Evolutionary conservation across 2,888 invertebrate genomes (phyloP), one percentile per base, ranked within the genome.

Genomic region (Neocrepidodera transversa): DNA sequence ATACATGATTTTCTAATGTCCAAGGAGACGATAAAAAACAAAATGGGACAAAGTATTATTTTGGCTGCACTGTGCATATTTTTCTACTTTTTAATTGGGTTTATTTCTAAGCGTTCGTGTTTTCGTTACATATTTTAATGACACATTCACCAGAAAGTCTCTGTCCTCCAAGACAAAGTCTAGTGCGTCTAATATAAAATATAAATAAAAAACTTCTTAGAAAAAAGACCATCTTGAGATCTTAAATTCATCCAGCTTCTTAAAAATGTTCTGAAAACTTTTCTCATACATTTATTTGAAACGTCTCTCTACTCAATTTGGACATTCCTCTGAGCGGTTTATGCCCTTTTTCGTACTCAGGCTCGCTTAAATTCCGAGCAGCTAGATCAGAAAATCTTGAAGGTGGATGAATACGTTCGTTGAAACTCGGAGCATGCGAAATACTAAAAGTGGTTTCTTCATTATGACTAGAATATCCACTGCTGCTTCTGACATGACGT

Each of bases 371-470:
- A 57, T 81, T 81, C 58, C 78, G 66, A 59, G 81, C 78, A 45
- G 78, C 78, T 50, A 85, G 76, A 83, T 93, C 93, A 71, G 92
- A 91, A 85, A 93, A 93, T 67, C 92, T 87, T 74, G 90, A 87
- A 74, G 93, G 92, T 74, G 92, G 93, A 82, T 93, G 90, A 76
- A 91, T 90, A 80, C 90, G 87, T 75, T 91, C 90, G 84, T 87
- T 90, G 85, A 89, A 91, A 80, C 88, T 90, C 73, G 87, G 87
- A 81, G 88, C 88, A 80, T 89, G 89, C 71, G 89, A 89, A 84
- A 89, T 89, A 83, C 89, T 89, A 84, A 92, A 92, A 54, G 91
- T 91, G 61, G 91, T 92, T 79, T 92, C 92, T 79, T 92, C 91
- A 78, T 90, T 91, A 80, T 91, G 91, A 80, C 90, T 90, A 68